These are phyloP conservation scores for Tryphoninae sp. DNA, from an alignment of 2,888 invertebrate species.

Conservation along the genomic window DNA sequence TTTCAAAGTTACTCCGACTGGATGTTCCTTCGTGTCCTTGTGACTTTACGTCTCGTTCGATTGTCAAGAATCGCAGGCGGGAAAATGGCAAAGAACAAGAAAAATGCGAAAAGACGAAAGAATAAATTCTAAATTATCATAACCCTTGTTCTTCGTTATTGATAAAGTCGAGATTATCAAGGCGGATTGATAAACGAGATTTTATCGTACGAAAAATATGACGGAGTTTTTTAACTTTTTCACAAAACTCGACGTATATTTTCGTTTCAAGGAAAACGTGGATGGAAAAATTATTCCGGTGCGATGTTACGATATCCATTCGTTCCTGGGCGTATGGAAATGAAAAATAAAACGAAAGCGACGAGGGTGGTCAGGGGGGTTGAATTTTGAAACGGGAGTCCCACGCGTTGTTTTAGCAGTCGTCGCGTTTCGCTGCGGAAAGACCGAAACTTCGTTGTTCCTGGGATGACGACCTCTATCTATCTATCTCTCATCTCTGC, in stretches of 20 bases:
- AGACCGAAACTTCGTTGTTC: conserved; percentile 52
- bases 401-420: conserved; percentile 33
- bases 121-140: too few species aligned
- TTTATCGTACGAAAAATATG: background rate
- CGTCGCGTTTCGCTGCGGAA: conserved; percentile 24
- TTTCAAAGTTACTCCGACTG: too few species aligned
- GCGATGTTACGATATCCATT: conserved; percentile 9
- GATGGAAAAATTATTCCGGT: conserved; percentile 34
- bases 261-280: background rate
- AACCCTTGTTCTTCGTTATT: too few species aligned
- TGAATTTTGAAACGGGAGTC: conserved; percentile 37
- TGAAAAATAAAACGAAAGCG: background rate
- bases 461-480: conserved; percentile 21
- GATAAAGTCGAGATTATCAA: too few species aligned
- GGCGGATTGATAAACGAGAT: conserved; percentile 14
- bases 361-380: conserved; percentile 25
- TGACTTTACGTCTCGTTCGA: too few species aligned
- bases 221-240: background rate
- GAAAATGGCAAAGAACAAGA: conserved; percentile 6
- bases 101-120: background rate
- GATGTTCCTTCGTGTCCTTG: too few species aligned
- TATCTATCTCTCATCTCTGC: background rate
- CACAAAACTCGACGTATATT: conserved; percentile 24
- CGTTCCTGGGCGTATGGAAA: background rate
- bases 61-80: too few species aligned